These are phyloP conservation scores for Notechis scutatus DNA, from an alignment of 2,113 vertebrate genomes.

Conservation along the genomic window DNA sequence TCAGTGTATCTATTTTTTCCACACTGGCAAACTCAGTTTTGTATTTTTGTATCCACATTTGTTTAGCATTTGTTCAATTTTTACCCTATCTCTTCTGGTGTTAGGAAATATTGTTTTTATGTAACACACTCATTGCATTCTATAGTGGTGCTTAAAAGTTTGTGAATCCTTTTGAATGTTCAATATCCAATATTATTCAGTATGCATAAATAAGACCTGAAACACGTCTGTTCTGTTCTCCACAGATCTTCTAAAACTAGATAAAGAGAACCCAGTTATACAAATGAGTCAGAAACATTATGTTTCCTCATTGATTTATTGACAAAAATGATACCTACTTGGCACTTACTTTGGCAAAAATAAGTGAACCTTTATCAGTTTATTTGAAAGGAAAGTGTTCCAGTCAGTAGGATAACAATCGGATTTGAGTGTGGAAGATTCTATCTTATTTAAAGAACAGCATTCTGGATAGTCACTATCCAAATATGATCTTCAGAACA, in stretches of 20 bases:
- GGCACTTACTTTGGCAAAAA: no score
- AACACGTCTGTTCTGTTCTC: background rate
- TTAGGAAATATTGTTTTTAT: background rate
- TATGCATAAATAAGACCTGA: background rate
- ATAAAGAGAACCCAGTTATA: background rate
- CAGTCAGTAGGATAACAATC: background rate
- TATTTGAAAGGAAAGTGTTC: no score
- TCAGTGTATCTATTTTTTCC: background rate
- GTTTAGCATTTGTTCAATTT: background rate
- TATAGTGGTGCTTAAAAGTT: background rate
- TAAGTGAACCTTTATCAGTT: no score
- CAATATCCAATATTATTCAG: background rate
- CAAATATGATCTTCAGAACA: background rate
- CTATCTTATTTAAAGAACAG: background rate
- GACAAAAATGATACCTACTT: no score
- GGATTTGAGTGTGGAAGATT: background rate
- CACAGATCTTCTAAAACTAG: background rate
- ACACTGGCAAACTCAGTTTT: background rate
- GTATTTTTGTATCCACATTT: no score
- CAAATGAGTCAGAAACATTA: background rate
- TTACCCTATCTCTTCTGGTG: background rate
- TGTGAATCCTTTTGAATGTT: background rate
- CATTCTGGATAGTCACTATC: background rate
- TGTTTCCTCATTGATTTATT: no score
- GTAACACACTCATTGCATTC: background rate